Base-by-base conservation (phyloP, 2,888 invertebrate species). In the Anoncus sp. region DNA sequence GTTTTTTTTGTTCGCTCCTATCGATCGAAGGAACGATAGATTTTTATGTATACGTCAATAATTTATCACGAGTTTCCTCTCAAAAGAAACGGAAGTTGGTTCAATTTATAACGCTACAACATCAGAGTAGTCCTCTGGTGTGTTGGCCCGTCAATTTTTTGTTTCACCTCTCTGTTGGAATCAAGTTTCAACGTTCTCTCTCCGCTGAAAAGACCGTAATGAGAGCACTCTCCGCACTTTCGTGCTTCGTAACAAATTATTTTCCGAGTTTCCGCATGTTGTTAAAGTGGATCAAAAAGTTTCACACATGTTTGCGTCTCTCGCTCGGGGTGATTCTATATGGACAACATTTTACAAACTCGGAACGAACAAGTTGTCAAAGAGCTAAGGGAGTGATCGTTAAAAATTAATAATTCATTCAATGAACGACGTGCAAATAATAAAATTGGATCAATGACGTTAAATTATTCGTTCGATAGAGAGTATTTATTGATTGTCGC, bases 181-280 rank as follows among this genome's bases (percentile, higher is more conserved):
- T 55, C 66, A 73, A 69, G 24, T 63, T 73, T 77, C 45, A 65
- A 45, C 47, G 43, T 51, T 71, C n/a, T n/a, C n/a, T n/a, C n/a
- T n/a, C n/a, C n/a, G n/a, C n/a, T 71, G 65, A 78, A 78, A 66
- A 49, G 63, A 45, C 70, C 18, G 40, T 78, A 78, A 74, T 78
- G 70, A 74, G 55, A 20, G 38, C 59, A 47, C 45, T 62, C 45
- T 45, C 45, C 18, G 27, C 40, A 31, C 59, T 69, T 59, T 51
- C 59, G 35, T 49, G 38, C 47, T 57, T 53, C 65, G 18, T 45
- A 51, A 65, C 43, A 22, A 73, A 77, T 77, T 69, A 69, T 69
- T 59, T 66, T n/a, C 35, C 55, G 40, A 40, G 70, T 70, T 70
- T 65, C 27, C 60, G 60, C 51, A 20, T 35, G 43, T 18, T 57